Evolutionary conservation across 2,888 invertebrate genomes (phyloP).

Genomic region (Thyatira batis): DNA sequence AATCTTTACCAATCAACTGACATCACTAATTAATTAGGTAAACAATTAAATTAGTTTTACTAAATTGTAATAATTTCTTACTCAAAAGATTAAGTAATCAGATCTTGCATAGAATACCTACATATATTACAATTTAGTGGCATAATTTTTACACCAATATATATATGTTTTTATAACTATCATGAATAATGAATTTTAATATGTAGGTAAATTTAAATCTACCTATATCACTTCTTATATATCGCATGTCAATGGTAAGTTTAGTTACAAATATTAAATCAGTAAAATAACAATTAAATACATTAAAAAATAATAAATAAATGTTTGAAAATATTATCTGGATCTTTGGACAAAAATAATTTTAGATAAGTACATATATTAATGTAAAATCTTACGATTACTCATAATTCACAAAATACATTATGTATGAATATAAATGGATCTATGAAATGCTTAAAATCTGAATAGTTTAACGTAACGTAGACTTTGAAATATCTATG

Average conservation of each 20-base stretch:
- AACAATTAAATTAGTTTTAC: too few relatives aligned
- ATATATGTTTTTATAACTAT: neutral
- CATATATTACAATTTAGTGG: neutral
- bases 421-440: neutral
- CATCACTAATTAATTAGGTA: too few relatives aligned
- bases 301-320: neutral
- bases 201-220: neutral
- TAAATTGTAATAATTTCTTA: too few relatives aligned
- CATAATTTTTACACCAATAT: neutral
- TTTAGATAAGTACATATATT: neutral
- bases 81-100: too few relatives aligned
- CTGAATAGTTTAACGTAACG: neutral
- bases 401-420: neutral
- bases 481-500: neutral
- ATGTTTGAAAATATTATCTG: neutral
- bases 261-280: neutral
- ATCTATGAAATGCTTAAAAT: neutral
- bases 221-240: neutral
- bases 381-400: neutral
- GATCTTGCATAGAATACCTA: neutral
- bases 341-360: too few relatives aligned
- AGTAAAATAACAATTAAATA: too few relatives aligned
- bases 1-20: too few relatives aligned
- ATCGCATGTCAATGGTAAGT: neutral
- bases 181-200: neutral